Base-by-base conservation (phyloP, 2,888 invertebrate species). In the Smittia sp. region DNA sequence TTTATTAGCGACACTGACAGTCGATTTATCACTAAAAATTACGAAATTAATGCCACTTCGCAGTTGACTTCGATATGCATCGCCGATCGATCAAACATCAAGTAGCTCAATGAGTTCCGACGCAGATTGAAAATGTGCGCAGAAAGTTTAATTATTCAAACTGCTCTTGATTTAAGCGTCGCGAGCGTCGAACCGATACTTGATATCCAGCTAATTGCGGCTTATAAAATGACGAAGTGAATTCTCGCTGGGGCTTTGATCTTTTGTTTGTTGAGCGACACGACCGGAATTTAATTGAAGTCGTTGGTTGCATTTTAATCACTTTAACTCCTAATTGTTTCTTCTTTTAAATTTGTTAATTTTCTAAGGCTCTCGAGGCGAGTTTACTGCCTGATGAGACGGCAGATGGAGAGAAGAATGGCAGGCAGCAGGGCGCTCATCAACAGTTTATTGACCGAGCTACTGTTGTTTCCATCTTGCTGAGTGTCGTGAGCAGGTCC, bases 1-100 rank as follows among this genome's bases (percentile, higher is more conserved):
- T 46, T 46, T n/a, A 46, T n/a, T 46, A 20, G 68, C 25, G 68
- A 68, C 68, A 68, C 68, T 68, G 68, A 68, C 46, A 46, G 22
- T 68, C 68, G 68, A 68, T n/a, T 63, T 63, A 65, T 65, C 65
- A 65, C 20, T 18, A 32, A 66, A 65, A 4, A 63, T 15, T 27
- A 63, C 15, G 63, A 63, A 32, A 46, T 46, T 46, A 46, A 46
- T 46, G 46, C 46, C n/a, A 46, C 46, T n/a, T 46, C 46, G 46
- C 46, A 46, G n/a, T 46, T 46, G 15, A 46, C 3, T 46, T 15
- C 11, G 46, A 46, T 46, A 15, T 46, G 32, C 32, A 32, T 32
- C 32, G 32, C 3, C 9, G 32, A 32, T 32, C 32, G 32, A 32
- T 32, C 32, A 32, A 32, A 9, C 9, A n/a, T n/a, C n/a, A n/a